These are phyloP conservation scores for Calliopum simillimum DNA, from an alignment of 2,888 invertebrate species.

Conservation along the genomic window DNA sequence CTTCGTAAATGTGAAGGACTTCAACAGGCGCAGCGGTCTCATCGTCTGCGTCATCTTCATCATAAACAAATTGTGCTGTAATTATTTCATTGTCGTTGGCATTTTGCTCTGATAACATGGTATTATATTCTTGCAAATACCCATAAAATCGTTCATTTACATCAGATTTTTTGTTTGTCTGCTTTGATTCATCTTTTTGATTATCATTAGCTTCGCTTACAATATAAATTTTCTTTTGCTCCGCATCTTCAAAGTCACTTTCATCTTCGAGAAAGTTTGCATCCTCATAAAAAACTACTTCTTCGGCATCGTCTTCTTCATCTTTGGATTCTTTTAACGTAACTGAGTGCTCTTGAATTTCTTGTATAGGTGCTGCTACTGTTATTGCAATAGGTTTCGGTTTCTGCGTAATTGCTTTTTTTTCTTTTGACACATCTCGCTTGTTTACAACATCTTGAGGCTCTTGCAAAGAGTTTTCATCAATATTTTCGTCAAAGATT, in stretches of 20 bases:
- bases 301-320: conserved; percentile 33
- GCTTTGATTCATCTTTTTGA: conserved; percentile 21
- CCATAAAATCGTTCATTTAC: conserved; percentile 30
- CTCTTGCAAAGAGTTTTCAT: neutral
- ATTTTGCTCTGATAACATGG: conserved; percentile 47
- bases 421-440: conserved; percentile 6
- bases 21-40: conserved; percentile 6
- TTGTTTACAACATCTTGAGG: neutral
- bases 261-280: conserved; percentile 39
- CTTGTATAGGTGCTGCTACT: no score
- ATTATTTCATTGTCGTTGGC: conserved; percentile 11
- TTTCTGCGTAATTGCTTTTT: neutral
- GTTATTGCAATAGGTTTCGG: no score
- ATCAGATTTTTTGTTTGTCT: conserved; percentile 24
- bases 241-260: conserved; percentile 41
- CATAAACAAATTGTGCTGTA: conserved; percentile 41
- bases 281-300: conserved; percentile 21
- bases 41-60: conserved; percentile 41
- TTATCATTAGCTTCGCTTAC: neutral
- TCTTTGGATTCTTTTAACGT: conserved; percentile 15
- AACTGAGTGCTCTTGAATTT: neutral
- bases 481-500: neutral
- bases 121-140: conserved; percentile 48
- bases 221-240: neutral
- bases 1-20: conserved; percentile 17